Evolutionary conservation across 2,888 invertebrate genomes (phyloP), one percentile per base, ranked within the genome.

Genomic region (Parthenolecanium corni): DNA sequence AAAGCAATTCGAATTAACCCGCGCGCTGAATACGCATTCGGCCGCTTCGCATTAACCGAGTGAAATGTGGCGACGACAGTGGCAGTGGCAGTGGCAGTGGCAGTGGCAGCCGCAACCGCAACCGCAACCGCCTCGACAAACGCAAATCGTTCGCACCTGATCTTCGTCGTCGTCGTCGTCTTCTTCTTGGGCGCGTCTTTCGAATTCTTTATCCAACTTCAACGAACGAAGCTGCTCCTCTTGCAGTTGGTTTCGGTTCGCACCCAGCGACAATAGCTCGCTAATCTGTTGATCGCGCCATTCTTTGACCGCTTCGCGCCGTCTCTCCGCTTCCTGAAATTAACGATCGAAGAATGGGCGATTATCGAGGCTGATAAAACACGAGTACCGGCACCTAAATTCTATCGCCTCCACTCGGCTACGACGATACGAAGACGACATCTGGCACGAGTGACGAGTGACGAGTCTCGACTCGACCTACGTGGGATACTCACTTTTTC

Each of bases 161-260:
- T 84, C 77, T 72, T 82, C 77, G 72, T 83, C 77, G 66, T 82
- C 84, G 56, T 85, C 85, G 62, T 84, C 85, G 69, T 82, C 85
- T 66, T 81, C 79, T 74, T 91, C 89, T 71, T 86, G 85, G 2
- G 92, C 93, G 52, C 95, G 79, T 54, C 90, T 80, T 72, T 95
- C 93, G 73, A 96, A 96, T 75, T 96, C 95, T 65, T 89, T 79
- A 72, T 96, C 95, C n/a, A 95, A 77, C 67, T 87, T 85, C 63
- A 96, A 76, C n/a, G 90, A 85, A 63, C 91, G 81, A 18, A 93
- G 75, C 71, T 91, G 89, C 71, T 93, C 92, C 68, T 86, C 90
- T 72, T 93, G 92, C 69, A 86, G 87, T 0, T 83, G 76, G 2
- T 85, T 82, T 63, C 90, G 80, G 56, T 80, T 78, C 18, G 83